A percentile compares a stretch with the other conserved stretches of the same genome.
phyloP scores from a whole-genome alignment of 2,113 vertebrate genomes.

The Dunckerocampus dactyliophorus region DNA sequence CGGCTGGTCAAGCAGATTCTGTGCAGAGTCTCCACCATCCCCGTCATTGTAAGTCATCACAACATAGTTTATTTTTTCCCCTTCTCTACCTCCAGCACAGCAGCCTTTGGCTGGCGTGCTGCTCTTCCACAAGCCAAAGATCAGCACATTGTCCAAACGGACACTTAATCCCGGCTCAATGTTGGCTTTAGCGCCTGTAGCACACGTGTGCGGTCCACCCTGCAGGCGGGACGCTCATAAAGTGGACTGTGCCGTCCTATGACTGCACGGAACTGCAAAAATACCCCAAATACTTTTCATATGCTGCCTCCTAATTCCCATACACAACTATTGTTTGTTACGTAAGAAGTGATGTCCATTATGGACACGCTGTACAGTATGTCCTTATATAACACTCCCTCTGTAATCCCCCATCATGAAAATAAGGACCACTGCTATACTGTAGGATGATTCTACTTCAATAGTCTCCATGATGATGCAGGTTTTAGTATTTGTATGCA shows the following conservation, averaged over 20 bases:
- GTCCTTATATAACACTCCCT: slow-evolving; percentile 34
- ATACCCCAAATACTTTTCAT: too few relatives aligned
- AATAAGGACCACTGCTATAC: slow-evolving; percentile 3
- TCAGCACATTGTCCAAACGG: slow-evolving; percentile 18
- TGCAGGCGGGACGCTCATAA: not conserved
- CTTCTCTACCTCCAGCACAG: not conserved
- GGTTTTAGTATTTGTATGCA: not conserved
- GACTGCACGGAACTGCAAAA: not conserved
- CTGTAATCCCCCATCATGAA: slow-evolving; percentile 35
- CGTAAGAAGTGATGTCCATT: slow-evolving; percentile 35
- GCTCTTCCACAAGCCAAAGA: slow-evolving; percentile 7
- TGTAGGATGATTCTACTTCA: too few relatives aligned
- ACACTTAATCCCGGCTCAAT: slow-evolving; percentile 29
- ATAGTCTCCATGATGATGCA: not conserved
- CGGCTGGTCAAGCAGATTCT: slow-evolving; percentile 96
- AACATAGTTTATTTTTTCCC: not conserved
- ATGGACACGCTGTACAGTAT: not conserved
- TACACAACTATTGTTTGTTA: slow-evolving; percentile 29
- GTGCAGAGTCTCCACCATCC: slow-evolving; percentile 85
- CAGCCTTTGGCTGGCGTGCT: not conserved
- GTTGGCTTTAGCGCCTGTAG: slow-evolving; percentile 13
- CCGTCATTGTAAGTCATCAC: slow-evolving; percentile 87
- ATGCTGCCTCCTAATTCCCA: not conserved
- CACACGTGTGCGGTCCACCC: not conserved
- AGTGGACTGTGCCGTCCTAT: not conserved